These are phyloP conservation scores for Hystrix brachyura DNA, from an alignment of 2,113 vertebrate species.

Conservation along the genomic window DNA sequence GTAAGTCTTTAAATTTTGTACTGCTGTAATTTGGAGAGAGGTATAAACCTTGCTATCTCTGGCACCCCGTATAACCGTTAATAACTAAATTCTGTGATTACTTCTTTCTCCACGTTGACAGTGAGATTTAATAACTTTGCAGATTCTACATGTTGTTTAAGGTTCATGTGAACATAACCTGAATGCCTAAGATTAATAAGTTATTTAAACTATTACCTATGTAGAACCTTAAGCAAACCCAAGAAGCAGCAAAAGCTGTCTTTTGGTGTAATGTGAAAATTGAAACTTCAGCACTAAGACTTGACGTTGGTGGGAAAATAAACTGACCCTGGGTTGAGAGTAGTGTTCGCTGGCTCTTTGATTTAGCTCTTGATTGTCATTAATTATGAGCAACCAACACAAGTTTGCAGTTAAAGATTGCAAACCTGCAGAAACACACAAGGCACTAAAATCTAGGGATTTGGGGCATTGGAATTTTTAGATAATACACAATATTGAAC, in stretches of 20 bases:
- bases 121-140: constrained; percentile 16
- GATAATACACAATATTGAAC: neutral
- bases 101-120: neutral
- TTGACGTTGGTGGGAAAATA: neutral
- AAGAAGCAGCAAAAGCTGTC: neutral
- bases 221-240: neutral
- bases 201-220: neutral
- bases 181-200: neutral
- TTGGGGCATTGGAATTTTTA: neutral
- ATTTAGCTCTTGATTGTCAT: neutral
- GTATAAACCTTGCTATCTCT: neutral
- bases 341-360: neutral
- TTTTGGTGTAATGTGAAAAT: neutral
- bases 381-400: neutral
- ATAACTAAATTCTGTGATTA: neutral
- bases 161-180: neutral
- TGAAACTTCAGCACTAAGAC: neutral
- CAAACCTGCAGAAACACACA: neutral
- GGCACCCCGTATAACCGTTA: neutral
- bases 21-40: neutral
- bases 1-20: neutral
- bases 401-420: neutral
- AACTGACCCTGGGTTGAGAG: neutral
- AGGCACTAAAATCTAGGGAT: neutral
- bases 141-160: neutral